Percentiles rank a stretch among this genome's conserved stretches.
These are phyloP conservation scores for Drosophila pachea DNA, from an alignment of 1,140 invertebrate genomes.

Conservation along the genomic window DNA sequence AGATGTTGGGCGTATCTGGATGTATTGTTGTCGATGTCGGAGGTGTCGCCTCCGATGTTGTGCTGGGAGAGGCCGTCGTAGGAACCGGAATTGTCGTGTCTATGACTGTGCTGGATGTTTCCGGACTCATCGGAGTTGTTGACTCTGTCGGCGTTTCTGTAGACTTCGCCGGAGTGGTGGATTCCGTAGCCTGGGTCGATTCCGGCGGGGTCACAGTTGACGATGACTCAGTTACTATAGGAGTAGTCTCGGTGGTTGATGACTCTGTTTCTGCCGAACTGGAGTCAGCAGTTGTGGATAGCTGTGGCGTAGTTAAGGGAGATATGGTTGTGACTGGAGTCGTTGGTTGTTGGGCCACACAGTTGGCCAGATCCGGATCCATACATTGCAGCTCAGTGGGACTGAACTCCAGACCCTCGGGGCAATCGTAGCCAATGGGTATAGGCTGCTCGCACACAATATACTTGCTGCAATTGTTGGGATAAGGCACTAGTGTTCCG, in stretches of 20 bases:
- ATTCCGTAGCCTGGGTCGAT: neutral
- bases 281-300: neutral
- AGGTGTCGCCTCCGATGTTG: slow-evolving; percentile 14
- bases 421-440: slow-evolving; percentile 61
- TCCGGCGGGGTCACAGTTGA: neutral
- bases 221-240: neutral
- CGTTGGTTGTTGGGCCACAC: slow-evolving; percentile 17
- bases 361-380: slow-evolving; percentile 56
- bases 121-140: slow-evolving; percentile 14
- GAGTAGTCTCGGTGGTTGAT: slow-evolving; percentile 11
- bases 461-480: slow-evolving; percentile 62
- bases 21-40: slow-evolving; percentile 23
- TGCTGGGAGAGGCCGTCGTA: neutral
- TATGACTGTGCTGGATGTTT: slow-evolving; percentile 12
- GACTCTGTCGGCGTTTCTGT: neutral
- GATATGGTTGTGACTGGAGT: neutral
- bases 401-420: slow-evolving; percentile 58
- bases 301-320: neutral
- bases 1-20: slow-evolving; percentile 51
- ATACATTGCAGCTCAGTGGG: slow-evolving; percentile 51
- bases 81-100: slow-evolving; percentile 3
- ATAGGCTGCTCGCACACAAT: slow-evolving; percentile 59
- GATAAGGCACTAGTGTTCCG: slow-evolving; percentile 54
- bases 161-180: neutral
- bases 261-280: too few species aligned